Evolutionary conservation across 2,797 vertebrate genomes (phyloP).

Genomic region (Oryzias dopingdopingensis): DNA sequence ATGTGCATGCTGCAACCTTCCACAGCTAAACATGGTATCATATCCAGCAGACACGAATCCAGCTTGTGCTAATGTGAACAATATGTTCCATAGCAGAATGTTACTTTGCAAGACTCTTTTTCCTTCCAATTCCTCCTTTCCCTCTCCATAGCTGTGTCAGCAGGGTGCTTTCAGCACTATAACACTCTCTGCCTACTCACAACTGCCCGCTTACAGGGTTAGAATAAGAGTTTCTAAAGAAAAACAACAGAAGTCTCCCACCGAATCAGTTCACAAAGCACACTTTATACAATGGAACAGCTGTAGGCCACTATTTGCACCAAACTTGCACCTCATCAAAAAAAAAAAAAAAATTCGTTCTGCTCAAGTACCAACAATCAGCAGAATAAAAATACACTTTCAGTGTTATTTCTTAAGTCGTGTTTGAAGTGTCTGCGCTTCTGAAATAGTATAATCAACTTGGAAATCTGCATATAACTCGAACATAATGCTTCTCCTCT

Average conservation of each 20-base stretch:
- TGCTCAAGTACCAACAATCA: conserved; percentile 18
- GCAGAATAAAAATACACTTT: conserved; percentile 16
- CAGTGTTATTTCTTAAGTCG: conserved; percentile 5
- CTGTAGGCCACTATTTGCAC: conserved; percentile 39
- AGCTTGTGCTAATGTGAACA: conserved; percentile 30
- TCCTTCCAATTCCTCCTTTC: conserved; percentile 17
- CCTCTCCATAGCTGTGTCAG: conserved; percentile 22
- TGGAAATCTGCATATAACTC: conserved; percentile 21
- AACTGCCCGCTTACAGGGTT: conserved; percentile 8
- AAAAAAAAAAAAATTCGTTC: conserved; percentile 33
- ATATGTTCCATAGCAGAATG: conserved; percentile 24
- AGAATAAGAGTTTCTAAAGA: conserved; percentile 16
- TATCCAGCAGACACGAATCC: conserved; percentile 16
- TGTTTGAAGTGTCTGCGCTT: conserved; percentile 12
- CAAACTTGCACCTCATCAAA: conserved; percentile 34
- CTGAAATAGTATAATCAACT: conserved; percentile 19
- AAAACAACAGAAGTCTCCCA: conserved; percentile 22
- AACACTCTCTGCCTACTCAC: conserved; percentile 15
- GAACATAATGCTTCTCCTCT: conserved; percentile 19
- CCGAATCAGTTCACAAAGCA: conserved; percentile 32
- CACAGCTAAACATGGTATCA: conserved; percentile 9
- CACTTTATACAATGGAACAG: conserved; percentile 30
- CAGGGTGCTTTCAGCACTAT: conserved; percentile 14
- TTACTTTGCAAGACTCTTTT: conserved; percentile 38
- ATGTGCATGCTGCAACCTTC: conserved; percentile 9